phyloP scores from a whole-genome alignment of 2,888 invertebrate species.

The Seladonia tumulorum region DNA sequence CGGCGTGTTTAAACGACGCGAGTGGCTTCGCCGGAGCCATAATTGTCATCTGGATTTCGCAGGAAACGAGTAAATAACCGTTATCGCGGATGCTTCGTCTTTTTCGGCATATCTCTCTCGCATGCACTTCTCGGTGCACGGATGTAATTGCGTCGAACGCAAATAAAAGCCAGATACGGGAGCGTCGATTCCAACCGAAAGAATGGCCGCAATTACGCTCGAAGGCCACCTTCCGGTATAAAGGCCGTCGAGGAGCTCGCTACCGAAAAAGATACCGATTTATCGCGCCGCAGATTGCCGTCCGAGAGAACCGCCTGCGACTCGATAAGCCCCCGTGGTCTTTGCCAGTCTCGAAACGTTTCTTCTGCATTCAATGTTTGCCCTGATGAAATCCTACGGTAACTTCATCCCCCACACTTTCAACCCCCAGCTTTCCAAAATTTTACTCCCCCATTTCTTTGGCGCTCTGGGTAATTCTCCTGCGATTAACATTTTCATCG shows the following conservation, averaged over 20 bases:
- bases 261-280: conserved; percentile 51
- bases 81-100: conserved; percentile 26
- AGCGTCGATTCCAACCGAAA: conserved; percentile 10
- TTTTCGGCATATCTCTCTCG: conserved; percentile 26
- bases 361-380: background rate
- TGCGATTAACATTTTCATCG: background rate
- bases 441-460: background rate
- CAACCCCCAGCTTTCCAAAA: background rate
- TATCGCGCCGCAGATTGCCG: conserved; percentile 47
- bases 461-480: background rate
- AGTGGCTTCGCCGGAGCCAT: background rate
- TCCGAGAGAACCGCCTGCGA: conserved; percentile 43
- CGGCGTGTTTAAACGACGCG: background rate
- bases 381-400: background rate
- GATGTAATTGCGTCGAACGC: conserved; percentile 28
- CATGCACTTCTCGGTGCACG: conserved; percentile 19
- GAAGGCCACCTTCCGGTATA: conserved; percentile 57
- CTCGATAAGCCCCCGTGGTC: conserved; percentile 43
- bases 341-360: background rate
- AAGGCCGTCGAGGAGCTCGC: conserved; percentile 26
- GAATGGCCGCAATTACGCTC: conserved; percentile 27
- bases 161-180: conserved; percentile 28
- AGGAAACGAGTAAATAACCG: conserved; percentile 30
- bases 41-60: conserved; percentile 10
- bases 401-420: background rate